Conservation (phyloP, 2,113 vertebrate genomes). For the Cyrtonyx montezumae region DNA sequence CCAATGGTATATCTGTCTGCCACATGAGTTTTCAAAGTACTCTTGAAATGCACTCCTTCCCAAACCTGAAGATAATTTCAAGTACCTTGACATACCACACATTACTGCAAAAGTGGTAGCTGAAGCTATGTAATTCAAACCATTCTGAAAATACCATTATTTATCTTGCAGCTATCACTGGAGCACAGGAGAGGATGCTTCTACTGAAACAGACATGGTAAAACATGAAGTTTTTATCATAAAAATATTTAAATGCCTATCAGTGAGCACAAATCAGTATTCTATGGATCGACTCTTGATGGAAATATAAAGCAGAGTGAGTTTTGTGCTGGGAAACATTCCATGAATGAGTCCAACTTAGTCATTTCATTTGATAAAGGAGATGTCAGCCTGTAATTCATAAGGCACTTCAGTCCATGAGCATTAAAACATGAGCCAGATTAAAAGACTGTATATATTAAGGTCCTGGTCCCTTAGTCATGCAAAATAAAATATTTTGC, state of each 20-base stretch:
- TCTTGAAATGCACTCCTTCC: background rate
- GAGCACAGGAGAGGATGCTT: background rate
- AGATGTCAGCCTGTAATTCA: conserved; percentile 14
- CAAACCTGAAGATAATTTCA: conserved; percentile 4
- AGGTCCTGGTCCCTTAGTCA: background rate
- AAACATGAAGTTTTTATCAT: background rate
- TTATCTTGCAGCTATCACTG: conserved; percentile 28
- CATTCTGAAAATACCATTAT: background rate
- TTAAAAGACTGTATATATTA: conserved; percentile 41
- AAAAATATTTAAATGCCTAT: background rate
- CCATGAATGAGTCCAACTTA: background rate
- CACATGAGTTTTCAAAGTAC: background rate
- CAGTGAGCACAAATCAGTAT: background rate
- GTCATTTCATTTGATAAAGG: conserved; percentile 18
- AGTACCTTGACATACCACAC: background rate
- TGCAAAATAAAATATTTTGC: conserved; percentile 42
- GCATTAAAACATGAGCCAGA: background rate
- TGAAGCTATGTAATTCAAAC: conserved; percentile 31
- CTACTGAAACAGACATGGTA: background rate
- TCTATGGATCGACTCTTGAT: background rate
- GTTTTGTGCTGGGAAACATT: background rate
- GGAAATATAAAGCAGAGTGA: conserved; percentile 22
- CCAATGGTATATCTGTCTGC: background rate
- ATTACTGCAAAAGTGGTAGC: conserved; percentile 17
- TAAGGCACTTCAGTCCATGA: conserved; percentile 1